A percentile compares a stretch with the other conserved stretches of the same genome.
Conservation (phyloP, 2,888 invertebrate species). For the Phragmatobia fuliginosa region DNA sequence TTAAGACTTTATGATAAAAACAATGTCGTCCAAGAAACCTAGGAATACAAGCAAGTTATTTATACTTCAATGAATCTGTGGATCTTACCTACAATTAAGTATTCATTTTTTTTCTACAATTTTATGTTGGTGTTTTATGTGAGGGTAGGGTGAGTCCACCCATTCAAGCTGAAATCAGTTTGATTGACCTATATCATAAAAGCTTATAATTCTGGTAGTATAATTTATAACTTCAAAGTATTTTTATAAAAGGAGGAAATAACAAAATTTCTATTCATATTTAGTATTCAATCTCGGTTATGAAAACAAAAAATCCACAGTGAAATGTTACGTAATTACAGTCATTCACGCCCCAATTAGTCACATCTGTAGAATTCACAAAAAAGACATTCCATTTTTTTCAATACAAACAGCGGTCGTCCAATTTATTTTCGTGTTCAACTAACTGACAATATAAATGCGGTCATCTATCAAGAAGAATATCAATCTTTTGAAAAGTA, state of each 20-base stretch:
- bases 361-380: slow-evolving; percentile 57
- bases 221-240: not conserved
- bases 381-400: slow-evolving; percentile 61
- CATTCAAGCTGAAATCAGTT: too few relatives aligned
- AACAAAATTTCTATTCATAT: not conserved
- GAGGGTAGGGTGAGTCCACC: too few relatives aligned
- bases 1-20: too few relatives aligned
- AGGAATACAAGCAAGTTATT: too few relatives aligned
- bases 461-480: slow-evolving; percentile 57
- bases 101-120: too few relatives aligned
- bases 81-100: too few relatives aligned
- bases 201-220: too few relatives aligned
- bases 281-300: not conserved
- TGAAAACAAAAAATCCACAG: slow-evolving; percentile 14
- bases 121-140: too few relatives aligned
- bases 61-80: too few relatives aligned
- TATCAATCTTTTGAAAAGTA: slow-evolving; percentile 72
- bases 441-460: slow-evolving; percentile 62
- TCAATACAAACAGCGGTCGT: slow-evolving; percentile 60
- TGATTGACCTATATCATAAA: too few relatives aligned
- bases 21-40: too few relatives aligned
- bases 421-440: slow-evolving; percentile 60
- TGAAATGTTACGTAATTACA: slow-evolving; percentile 54
- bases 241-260: not conserved
- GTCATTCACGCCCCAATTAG: slow-evolving; percentile 63